Evolutionary conservation across 2,888 invertebrate species (phyloP).

Genomic region (Erynnis tages): DNA sequence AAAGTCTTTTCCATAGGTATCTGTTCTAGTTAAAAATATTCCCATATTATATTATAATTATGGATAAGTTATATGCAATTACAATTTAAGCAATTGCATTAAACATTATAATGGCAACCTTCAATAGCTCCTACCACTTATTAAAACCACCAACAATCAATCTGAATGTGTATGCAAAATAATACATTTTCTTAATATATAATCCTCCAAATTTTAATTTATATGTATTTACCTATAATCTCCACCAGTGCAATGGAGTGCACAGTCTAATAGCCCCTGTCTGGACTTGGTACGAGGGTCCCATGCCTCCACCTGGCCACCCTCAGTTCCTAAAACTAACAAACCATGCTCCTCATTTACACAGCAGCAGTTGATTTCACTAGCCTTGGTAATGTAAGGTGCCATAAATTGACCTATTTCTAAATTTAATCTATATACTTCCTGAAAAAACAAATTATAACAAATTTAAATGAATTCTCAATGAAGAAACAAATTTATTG

Average conservation of each 20-base stretch:
- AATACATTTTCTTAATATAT: no score
- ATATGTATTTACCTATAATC: constrained; percentile 70
- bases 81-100: no score
- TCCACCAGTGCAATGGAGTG: constrained; percentile 81
- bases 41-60: no score
- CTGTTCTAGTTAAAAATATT: no score
- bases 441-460: constrained; percentile 75
- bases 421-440: constrained; percentile 96
- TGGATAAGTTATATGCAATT: no score
- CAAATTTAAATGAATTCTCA: not conserved
- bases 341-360: constrained; percentile 95
- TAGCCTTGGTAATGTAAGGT: constrained; percentile 88
- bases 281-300: constrained; percentile 91
- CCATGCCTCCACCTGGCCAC: constrained; percentile 98
- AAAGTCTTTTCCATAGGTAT: no score
- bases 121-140: no score
- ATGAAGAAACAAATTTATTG: no score
- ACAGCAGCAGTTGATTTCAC: constrained; percentile 90
- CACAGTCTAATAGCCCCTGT: constrained; percentile 93
- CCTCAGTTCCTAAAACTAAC: constrained; percentile 91
- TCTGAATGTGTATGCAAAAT: no score
- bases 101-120: no score
- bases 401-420: constrained; percentile 97
- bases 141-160: no score
- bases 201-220: no score